phyloP scores from a whole-genome alignment of 2,888 invertebrate species.

The Habrosyne pyritoides region DNA sequence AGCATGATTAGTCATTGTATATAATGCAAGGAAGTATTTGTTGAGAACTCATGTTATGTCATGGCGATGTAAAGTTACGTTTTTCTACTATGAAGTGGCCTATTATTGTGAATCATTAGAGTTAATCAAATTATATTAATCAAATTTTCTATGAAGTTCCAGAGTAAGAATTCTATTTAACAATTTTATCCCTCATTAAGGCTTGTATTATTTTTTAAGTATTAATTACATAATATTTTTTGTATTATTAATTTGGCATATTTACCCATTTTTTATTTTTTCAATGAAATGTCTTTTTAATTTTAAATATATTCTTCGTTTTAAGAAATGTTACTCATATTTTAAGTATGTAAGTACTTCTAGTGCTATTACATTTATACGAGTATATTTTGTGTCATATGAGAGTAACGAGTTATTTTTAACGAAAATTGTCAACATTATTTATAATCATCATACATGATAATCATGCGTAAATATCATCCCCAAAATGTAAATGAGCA shows the following conservation, averaged over 20 bases:
- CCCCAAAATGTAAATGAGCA: background rate
- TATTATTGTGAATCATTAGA: conserved; percentile 65
- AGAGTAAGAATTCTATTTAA: conserved; percentile 73
- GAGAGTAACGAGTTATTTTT: background rate
- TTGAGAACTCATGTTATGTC: conserved; percentile 68
- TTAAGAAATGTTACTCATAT: conserved; percentile 25
- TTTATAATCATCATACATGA: background rate
- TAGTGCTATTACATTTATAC: conserved; percentile 7
- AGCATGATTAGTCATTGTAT: conserved; percentile 75
- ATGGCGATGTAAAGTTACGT: conserved; percentile 61
- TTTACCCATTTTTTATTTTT: conserved; percentile 39
- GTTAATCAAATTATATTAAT: conserved; percentile 52
- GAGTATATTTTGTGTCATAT: conserved; percentile 1
- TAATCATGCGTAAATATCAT: background rate
- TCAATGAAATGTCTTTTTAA: conserved; percentile 38
- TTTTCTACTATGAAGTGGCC: conserved; percentile 69
- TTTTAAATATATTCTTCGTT: conserved; percentile 39
- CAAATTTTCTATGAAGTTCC: conserved; percentile 65
- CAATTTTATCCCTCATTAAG: conserved; percentile 61
- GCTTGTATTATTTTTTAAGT: conserved; percentile 77
- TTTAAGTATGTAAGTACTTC: conserved; percentile 8
- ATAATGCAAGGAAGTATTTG: conserved; percentile 70
- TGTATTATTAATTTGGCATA: conserved; percentile 50
- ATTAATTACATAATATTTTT: conserved; percentile 61
- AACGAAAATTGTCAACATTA: background rate